Conservation (phyloP, 2,888 invertebrate genomes). For the Latrodectus hesperus region DNA sequence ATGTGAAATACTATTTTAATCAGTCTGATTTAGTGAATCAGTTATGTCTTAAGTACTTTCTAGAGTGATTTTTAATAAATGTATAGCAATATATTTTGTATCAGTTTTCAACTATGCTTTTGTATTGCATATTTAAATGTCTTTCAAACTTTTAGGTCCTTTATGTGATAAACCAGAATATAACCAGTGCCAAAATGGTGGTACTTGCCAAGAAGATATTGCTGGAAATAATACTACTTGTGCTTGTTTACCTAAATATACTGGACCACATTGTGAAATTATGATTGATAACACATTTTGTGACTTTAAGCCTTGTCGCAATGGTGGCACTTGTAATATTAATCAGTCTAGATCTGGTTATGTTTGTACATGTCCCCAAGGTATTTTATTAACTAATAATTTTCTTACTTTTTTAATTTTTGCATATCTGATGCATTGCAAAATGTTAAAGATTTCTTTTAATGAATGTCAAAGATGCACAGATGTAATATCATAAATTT, state of each 20-base stretch:
- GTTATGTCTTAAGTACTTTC: not conserved
- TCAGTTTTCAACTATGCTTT: not conserved
- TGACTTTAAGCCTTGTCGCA: constrained; percentile 89
- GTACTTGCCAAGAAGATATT: constrained; percentile 71
- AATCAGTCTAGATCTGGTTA: constrained; percentile 81
- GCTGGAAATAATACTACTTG: constrained; percentile 72
- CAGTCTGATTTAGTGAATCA: not conserved
- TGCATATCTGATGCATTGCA: too few species aligned
- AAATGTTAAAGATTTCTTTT: too few species aligned
- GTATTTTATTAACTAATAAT: constrained; percentile 10
- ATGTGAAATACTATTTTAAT: not conserved
- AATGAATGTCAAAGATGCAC: too few species aligned
- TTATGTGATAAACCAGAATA: constrained; percentile 70
- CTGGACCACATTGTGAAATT: constrained; percentile 81
- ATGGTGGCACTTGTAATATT: constrained; percentile 96
- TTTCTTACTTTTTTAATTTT: too few species aligned
- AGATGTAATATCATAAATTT: too few species aligned
- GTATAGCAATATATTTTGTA: not conserved
- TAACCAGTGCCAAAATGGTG: constrained; percentile 69
- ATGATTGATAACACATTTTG: constrained; percentile 95
- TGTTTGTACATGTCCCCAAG: constrained; percentile 90
- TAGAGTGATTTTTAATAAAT: too few species aligned
- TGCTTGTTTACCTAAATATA: constrained; percentile 82
- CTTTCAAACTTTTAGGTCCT: constrained; percentile 69
- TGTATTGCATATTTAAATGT: too few species aligned